These are phyloP conservation scores for Harlomillsia oculata DNA, from an alignment of 1,140 invertebrate genomes.

Conservation along the genomic window DNA sequence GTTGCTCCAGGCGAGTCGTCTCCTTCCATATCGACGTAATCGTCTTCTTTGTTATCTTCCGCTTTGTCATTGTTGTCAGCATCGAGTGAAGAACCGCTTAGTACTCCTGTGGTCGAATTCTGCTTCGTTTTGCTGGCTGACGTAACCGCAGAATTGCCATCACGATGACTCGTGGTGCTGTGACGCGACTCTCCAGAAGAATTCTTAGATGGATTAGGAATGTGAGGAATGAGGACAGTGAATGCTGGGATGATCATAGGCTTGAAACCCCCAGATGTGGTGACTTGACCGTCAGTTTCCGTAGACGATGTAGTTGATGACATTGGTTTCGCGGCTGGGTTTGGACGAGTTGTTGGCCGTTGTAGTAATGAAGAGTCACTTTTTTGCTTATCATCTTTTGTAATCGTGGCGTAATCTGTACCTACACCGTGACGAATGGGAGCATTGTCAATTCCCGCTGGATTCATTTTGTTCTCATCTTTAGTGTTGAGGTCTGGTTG, in stretches of 20 bases:
- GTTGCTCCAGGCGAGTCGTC: not conserved
- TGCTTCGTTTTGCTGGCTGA: not conserved
- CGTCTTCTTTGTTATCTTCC: conserved; percentile 17
- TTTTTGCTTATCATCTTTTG: not conserved
- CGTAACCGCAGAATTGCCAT: not conserved
- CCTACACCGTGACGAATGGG: not conserved
- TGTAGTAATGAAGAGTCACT: not conserved
- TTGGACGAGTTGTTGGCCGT: not conserved
- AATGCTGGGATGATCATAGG: conserved; percentile 27
- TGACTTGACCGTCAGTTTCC: not conserved
- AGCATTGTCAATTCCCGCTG: not conserved
- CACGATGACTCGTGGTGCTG: not conserved
- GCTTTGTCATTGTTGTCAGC: not conserved
- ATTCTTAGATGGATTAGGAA: conserved; percentile 7
- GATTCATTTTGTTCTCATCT: not conserved
- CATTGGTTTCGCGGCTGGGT: not conserved
- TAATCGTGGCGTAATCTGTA: not conserved
- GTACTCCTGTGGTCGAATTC: not conserved
- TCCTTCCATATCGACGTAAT: conserved; percentile 19
- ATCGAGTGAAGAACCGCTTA: not conserved
- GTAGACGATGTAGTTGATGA: too few relatives aligned
- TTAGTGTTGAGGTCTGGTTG: not conserved
- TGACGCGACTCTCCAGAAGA: not conserved
- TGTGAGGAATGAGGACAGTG: conserved; percentile 31
- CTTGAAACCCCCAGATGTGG: conserved; percentile 3